Conservation (phyloP, 1,140 invertebrate species). For the Acromyrmex heyeri region DNA sequence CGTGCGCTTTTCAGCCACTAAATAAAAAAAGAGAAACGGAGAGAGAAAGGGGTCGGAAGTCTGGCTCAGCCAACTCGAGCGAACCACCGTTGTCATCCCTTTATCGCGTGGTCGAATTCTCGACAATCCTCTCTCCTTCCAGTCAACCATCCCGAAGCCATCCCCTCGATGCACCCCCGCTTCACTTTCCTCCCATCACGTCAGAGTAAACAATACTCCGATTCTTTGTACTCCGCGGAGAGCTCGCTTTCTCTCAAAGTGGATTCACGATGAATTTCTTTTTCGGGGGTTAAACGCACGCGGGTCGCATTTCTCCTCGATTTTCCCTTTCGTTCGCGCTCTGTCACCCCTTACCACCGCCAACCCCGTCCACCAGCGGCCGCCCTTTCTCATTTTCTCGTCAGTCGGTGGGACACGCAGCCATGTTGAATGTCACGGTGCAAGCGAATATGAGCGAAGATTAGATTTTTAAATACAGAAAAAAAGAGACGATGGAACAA, state of each 20-base stretch:
- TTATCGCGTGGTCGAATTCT: conserved; percentile 72
- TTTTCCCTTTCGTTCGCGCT: conserved; percentile 41
- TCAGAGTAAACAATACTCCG: conserved; percentile 72
- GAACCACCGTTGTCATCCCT: conserved; percentile 68
- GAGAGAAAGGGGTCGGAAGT: conserved; percentile 19
- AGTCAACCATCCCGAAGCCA: conserved; percentile 20
- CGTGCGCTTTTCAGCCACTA: conserved; percentile 57
- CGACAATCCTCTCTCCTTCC: conserved; percentile 49
- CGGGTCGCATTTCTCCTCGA: conserved; percentile 41
- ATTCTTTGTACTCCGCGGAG: conserved; percentile 62
- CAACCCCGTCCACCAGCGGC: not conserved
- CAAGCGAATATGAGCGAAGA: not conserved
- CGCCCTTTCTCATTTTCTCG: conserved; percentile 45
- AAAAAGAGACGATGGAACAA: not conserved
- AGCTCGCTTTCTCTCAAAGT: conserved; percentile 63
- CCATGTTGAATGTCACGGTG: conserved; percentile 55
- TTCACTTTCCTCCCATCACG: not conserved
- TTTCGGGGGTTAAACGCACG: conserved; percentile 69
- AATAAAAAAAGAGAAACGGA: conserved; percentile 30
- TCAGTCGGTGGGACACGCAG: conserved; percentile 29
- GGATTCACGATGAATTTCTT: conserved; percentile 71
- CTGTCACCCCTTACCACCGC: conserved; percentile 15
- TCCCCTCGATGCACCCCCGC: not conserved
- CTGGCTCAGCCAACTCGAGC: conserved; percentile 54
- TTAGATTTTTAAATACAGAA: conserved; percentile 5